Evolutionary conservation across 2,113 vertebrate genomes (phyloP).

Genomic region (Heterochromis multidens): DNA sequence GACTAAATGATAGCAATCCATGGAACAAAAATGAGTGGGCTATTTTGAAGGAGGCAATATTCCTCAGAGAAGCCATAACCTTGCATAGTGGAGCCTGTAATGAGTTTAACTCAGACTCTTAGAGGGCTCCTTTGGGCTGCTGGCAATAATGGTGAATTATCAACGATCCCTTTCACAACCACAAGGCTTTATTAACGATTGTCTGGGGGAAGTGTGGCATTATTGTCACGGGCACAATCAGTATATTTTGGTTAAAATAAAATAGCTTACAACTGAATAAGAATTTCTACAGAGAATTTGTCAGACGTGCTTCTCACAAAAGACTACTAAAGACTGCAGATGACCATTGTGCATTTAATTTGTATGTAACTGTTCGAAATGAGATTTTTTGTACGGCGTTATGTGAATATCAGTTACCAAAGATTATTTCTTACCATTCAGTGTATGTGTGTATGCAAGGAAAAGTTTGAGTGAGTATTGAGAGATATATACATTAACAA

Average conservation of each 20-base stretch:
- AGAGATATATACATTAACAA: neutral
- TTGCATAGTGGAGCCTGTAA: slow-evolving; percentile 20
- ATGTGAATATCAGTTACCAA: neutral
- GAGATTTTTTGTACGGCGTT: neutral
- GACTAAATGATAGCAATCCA: neutral
- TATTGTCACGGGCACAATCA: slow-evolving; percentile 1
- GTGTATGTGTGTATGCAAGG: neutral
- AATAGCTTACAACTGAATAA: neutral
- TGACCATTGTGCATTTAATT: neutral
- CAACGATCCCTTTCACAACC: neutral
- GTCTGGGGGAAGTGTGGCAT: neutral
- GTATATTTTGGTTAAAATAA: neutral
- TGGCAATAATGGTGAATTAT: slow-evolving; percentile 1
- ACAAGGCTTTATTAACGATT: slow-evolving; percentile 6
- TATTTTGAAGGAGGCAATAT: neutral
- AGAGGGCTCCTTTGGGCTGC: neutral
- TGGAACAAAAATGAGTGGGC: neutral
- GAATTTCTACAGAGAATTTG: neutral
- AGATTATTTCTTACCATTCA: neutral
- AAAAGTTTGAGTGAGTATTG: neutral
- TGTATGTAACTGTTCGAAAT: neutral
- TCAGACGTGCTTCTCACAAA: neutral
- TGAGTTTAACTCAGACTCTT: slow-evolving; percentile 31
- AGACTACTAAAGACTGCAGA: neutral
- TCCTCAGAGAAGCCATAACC: slow-evolving; percentile 27